phyloP scores from a whole-genome alignment of 2,888 invertebrate species.

The Gymnocheta viridis region DNA sequence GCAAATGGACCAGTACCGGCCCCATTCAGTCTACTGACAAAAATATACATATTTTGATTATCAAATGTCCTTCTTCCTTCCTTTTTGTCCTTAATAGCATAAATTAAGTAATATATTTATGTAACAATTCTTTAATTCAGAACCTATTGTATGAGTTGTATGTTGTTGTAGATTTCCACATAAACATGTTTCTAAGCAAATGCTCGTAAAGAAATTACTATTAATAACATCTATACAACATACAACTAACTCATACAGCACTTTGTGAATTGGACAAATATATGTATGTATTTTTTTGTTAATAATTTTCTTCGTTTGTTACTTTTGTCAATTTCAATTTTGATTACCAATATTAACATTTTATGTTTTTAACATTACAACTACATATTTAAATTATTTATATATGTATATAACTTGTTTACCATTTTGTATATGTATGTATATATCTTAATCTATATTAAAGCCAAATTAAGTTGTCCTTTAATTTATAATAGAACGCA shows the following conservation, averaged over 20 bases:
- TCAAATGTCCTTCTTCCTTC: not conserved
- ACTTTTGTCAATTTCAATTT: conserved; percentile 21
- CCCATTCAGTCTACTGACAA: not conserved
- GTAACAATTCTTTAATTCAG: too few relatives aligned
- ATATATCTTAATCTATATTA: conserved; percentile 27
- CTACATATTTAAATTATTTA: conserved; percentile 18
- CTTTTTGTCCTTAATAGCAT: not conserved
- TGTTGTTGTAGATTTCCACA: too few relatives aligned
- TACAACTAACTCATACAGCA: too few relatives aligned
- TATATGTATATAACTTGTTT: conserved; percentile 44
- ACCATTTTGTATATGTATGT: conserved; percentile 2
- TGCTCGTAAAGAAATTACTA: too few relatives aligned
- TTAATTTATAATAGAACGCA: not conserved
- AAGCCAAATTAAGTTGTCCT: conserved; percentile 25
- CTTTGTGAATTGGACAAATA: not conserved
- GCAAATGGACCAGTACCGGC: too few relatives aligned
- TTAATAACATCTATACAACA: too few relatives aligned
- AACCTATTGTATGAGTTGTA: too few relatives aligned
- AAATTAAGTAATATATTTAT: not conserved
- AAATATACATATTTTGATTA: not conserved
- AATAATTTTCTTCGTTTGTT: conserved; percentile 4
- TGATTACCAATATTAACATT: conserved; percentile 55
- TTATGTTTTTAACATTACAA: conserved; percentile 32
- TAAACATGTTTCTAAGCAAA: too few relatives aligned
- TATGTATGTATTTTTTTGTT: not conserved